phyloP scores from a whole-genome alignment of 2,113 vertebrate species.

The Ophthalmolycus amberensis region DNA sequence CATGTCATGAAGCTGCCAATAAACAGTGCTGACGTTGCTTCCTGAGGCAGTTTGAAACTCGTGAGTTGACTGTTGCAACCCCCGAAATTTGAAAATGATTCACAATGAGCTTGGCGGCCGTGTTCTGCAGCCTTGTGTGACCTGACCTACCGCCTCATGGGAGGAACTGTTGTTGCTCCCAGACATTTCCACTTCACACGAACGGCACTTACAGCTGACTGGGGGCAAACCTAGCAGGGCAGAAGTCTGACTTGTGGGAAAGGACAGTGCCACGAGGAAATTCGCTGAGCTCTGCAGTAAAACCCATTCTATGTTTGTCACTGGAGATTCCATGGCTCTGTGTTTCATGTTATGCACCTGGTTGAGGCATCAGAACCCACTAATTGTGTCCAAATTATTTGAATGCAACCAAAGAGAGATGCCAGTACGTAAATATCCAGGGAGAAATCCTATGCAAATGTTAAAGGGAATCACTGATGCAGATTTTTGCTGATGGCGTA shows the following conservation, averaged over 20 bases:
- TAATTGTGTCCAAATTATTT: not conserved
- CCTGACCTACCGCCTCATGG: not conserved
- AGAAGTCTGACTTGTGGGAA: not conserved
- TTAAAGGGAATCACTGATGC: not conserved
- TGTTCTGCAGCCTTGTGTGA: not conserved
- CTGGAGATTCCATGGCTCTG: not conserved
- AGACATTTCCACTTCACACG: not conserved
- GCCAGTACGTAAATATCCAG: not conserved
- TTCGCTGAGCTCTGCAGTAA: not conserved
- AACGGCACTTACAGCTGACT: not conserved
- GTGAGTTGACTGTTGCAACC: not conserved
- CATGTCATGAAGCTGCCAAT: not conserved
- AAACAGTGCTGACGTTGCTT: not conserved
- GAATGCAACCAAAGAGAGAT: not conserved
- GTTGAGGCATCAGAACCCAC: not conserved
- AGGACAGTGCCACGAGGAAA: not conserved
- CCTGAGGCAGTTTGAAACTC: not conserved
- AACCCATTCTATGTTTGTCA: not conserved
- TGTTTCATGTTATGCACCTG: not conserved
- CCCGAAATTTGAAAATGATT: not conserved
- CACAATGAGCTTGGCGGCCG: not conserved
- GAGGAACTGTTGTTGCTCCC: not conserved
- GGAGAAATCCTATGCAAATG: not conserved
- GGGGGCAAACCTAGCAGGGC: too few species aligned
- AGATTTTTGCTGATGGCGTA: constrained; percentile 1